Conservation (phyloP, 2,888 invertebrate species). For the Stenoptilia bipunctidactyla region DNA sequence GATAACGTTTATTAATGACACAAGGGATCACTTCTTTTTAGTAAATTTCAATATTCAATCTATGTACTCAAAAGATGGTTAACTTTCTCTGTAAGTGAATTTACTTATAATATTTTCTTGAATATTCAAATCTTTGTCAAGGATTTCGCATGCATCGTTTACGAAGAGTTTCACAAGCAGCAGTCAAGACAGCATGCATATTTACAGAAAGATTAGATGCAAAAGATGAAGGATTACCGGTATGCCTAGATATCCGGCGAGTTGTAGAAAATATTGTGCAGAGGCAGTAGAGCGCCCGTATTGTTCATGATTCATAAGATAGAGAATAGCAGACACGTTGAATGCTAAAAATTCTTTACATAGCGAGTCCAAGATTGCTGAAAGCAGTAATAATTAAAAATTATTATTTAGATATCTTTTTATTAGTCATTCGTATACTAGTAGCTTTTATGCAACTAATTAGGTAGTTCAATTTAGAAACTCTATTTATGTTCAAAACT, state of each 20-base stretch:
- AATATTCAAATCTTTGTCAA: too few species aligned
- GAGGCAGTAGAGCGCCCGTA: constrained; percentile 94
- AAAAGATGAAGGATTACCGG: constrained; percentile 72
- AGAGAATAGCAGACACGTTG: constrained; percentile 92
- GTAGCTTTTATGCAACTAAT: background rate
- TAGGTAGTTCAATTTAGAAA: background rate
- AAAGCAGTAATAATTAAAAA: constrained; percentile 35
- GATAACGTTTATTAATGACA: too few species aligned
- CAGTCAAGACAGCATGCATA: too few species aligned
- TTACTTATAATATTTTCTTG: too few species aligned
- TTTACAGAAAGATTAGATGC: too few species aligned
- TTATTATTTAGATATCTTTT: constrained; percentile 21
- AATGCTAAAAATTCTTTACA: constrained; percentile 90
- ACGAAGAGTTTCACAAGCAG: too few species aligned
- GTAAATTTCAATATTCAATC: too few species aligned
- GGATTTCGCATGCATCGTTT: too few species aligned
- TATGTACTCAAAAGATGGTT: too few species aligned
- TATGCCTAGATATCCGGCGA: constrained; percentile 94
- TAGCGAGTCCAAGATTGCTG: constrained; percentile 89
- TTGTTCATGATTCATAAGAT: constrained; percentile 95
- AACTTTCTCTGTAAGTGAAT: too few species aligned
- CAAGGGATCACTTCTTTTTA: too few species aligned
- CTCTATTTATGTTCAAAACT: too few species aligned
- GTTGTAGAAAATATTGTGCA: constrained; percentile 93
- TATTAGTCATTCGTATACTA: constrained; percentile 3